Percentiles rank a stretch among this genome's conserved stretches.
Conservation (phyloP, 2,797 vertebrate genomes). For the Urocyon cinereoargenteus region DNA sequence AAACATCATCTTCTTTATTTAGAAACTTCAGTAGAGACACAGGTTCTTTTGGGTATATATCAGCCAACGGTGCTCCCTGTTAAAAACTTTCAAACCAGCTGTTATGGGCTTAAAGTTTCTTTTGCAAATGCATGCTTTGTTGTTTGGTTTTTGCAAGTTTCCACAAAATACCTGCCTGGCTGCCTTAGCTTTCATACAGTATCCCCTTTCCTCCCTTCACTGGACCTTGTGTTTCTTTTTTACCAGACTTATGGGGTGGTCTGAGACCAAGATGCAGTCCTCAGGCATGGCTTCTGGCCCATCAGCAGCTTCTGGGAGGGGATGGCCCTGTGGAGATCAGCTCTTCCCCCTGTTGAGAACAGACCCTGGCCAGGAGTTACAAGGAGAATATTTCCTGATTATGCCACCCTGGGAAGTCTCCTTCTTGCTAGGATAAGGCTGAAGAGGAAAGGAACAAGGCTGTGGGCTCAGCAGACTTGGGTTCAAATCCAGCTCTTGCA, state of each 20-base stretch:
- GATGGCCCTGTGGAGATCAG: neutral
- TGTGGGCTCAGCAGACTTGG: neutral
- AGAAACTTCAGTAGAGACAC: neutral
- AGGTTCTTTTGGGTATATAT: neutral
- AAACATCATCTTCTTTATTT: constrained; percentile 7
- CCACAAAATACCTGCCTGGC: neutral
- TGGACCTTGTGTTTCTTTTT: neutral
- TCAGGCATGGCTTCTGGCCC: neutral
- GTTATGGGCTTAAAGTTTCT: neutral
- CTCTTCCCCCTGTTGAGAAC: neutral
- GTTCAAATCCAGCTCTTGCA: neutral
- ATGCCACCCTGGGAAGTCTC: neutral
- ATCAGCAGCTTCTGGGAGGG: too few relatives aligned
- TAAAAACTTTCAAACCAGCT: neutral
- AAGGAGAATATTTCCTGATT: neutral
- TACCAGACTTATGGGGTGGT: neutral
- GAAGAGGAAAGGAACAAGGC: neutral
- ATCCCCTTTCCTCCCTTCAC: neutral
- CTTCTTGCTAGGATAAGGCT: neutral
- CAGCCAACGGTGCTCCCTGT: neutral
- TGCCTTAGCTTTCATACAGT: neutral
- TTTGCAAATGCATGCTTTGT: neutral
- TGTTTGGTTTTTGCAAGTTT: neutral
- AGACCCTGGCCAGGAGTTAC: neutral
- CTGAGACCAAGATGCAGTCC: neutral